Evolutionary conservation across 2,888 invertebrate genomes (phyloP).

Genomic region (Eristalinus aeneus): DNA sequence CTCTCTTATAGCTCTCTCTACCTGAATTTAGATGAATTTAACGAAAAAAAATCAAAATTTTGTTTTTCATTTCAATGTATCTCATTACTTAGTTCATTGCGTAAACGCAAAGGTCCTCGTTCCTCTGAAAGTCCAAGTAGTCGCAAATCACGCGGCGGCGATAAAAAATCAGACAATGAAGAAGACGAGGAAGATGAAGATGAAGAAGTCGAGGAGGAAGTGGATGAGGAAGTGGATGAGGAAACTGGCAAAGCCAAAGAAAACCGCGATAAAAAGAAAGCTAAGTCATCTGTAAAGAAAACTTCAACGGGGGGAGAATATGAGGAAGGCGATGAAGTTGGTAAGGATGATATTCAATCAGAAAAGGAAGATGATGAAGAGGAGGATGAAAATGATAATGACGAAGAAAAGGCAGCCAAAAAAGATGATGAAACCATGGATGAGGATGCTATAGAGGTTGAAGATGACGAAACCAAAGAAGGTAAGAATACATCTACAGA

Average conservation of each 20-base stretch:
- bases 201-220: slow-evolving; percentile 63
- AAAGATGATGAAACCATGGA: slow-evolving; percentile 73
- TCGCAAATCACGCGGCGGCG: slow-evolving; percentile 72
- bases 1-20: slow-evolving; percentile 57
- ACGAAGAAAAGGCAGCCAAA: slow-evolving; percentile 61
- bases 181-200: slow-evolving; percentile 74
- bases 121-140: slow-evolving; percentile 75
- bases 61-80: slow-evolving; percentile 71
- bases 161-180: slow-evolving; percentile 75
- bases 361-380: slow-evolving; percentile 76
- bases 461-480: slow-evolving; percentile 74
- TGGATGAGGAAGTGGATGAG: slow-evolving; percentile 71
- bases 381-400: slow-evolving; percentile 56
- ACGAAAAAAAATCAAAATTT: slow-evolving; percentile 50
- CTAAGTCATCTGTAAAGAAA: slow-evolving; percentile 72
- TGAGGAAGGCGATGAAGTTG: slow-evolving; percentile 74
- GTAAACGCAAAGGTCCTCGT: slow-evolving; percentile 78
- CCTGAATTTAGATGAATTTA: slow-evolving; percentile 50
- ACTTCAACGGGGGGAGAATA: slow-evolving; percentile 73
- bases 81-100: slow-evolving; percentile 78
- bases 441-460: slow-evolving; percentile 64
- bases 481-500: slow-evolving; percentile 76
- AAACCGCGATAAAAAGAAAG: slow-evolving; percentile 68
- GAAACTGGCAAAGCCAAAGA: slow-evolving; percentile 73
- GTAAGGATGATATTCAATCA: slow-evolving; percentile 80